Conservation (phyloP, 2,888 invertebrate species). For the Amphipoea lucens region DNA sequence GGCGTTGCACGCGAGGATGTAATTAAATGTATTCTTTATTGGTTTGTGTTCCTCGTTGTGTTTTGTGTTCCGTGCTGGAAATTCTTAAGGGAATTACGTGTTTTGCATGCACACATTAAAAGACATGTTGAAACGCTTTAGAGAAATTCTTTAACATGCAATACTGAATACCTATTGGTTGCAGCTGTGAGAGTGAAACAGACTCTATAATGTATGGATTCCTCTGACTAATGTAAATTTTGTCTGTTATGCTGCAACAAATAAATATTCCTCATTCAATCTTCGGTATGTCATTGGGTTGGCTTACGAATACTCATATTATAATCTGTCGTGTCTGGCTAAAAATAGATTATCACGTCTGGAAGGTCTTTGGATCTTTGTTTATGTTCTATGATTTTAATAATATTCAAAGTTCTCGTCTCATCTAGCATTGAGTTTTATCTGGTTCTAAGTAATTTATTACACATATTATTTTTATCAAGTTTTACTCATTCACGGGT, state of each 20-base stretch:
- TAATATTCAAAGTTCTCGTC: neutral
- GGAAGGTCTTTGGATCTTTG: neutral
- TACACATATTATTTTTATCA: neutral
- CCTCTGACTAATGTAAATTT: constrained; percentile 7
- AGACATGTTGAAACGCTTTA: constrained; percentile 3
- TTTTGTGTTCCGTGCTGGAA: constrained; percentile 20
- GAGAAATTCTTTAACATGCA: neutral
- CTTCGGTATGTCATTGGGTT: neutral
- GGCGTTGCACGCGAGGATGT: constrained; percentile 53
- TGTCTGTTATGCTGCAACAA: neutral
- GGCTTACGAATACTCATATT: neutral
- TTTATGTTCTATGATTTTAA: neutral
- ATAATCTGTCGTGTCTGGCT: neutral
- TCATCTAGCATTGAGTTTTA: neutral
- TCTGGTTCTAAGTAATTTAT: too few species aligned
- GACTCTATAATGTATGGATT: neutral
- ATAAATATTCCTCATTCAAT: neutral
- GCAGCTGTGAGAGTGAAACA: neutral
- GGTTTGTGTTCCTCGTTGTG: constrained; percentile 36
- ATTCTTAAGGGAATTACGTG: constrained; percentile 9
- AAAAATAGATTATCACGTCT: neutral
- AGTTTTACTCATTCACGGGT: neutral
- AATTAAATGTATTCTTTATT: constrained; percentile 60
- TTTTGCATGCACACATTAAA: constrained; percentile 23
- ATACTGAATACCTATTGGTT: neutral